A percentile compares a stretch with the other conserved stretches of the same genome.
These are phyloP conservation scores for Seira sanloemensis DNA, from an alignment of 2,888 invertebrate genomes.

Conservation along the genomic window DNA sequence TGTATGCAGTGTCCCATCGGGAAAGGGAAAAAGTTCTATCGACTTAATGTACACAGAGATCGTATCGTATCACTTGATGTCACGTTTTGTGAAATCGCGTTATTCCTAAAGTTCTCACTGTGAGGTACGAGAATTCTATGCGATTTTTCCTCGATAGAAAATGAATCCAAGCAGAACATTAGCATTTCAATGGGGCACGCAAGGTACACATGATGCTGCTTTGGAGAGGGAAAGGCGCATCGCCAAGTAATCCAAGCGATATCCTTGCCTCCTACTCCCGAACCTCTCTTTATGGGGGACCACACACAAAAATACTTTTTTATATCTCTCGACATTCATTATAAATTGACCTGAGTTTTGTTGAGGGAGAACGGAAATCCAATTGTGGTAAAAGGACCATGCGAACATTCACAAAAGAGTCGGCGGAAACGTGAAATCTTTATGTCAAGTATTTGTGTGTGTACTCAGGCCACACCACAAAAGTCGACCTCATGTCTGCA, in stretches of 20 bases:
- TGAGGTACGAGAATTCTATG: neutral
- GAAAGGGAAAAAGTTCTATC: neutral
- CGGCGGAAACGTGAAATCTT: conserved; percentile 13
- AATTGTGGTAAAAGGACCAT: conserved; percentile 19
- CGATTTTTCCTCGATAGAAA: neutral
- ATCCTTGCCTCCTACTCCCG: neutral
- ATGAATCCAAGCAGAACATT: conserved; percentile 7
- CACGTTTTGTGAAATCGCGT: neutral
- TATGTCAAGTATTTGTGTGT: conserved; percentile 11
- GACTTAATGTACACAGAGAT: neutral
- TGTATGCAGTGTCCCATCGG: neutral
- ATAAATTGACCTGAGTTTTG: conserved; percentile 17
- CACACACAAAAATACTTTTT: too few species aligned
- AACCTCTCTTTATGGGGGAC: neutral
- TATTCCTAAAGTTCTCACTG: neutral
- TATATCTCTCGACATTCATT: conserved; percentile 15
- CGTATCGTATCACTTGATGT: conserved; percentile 1
- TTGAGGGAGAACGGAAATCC: neutral
- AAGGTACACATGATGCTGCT: conserved; percentile 14
- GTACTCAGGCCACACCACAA: neutral
- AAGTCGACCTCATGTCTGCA: neutral
- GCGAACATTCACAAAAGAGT: neutral
- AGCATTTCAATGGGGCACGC: conserved; percentile 15
- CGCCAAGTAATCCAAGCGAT: neutral
- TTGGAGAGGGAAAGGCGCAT: neutral